Percentiles rank a stretch among this genome's conserved stretches.
phyloP scores from a whole-genome alignment of 2,888 invertebrate species.

The Dasypolia templi region DNA sequence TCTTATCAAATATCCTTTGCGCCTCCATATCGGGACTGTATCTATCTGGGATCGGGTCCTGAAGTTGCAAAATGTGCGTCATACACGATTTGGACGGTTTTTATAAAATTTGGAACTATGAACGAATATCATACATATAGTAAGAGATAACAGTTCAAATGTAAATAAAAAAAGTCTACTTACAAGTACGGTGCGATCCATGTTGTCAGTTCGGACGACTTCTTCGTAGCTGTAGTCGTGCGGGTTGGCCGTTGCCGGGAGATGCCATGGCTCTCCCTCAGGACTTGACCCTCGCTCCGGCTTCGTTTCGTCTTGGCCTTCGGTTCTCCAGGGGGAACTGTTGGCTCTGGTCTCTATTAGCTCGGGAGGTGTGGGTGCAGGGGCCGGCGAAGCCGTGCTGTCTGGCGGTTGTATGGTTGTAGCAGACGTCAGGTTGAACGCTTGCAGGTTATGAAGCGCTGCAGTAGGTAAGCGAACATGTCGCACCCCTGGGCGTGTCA shows the following conservation, averaged over 20 bases:
- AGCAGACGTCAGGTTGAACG: conserved; percentile 81
- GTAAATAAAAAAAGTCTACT: conserved; percentile 70
- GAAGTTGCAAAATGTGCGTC: conserved; percentile 87
- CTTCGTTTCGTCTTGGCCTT: conserved; percentile 80
- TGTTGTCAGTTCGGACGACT: conserved; percentile 82
- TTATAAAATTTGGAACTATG: conserved; percentile 65
- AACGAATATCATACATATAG: conserved; percentile 59
- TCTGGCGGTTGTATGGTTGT: conserved; percentile 81
- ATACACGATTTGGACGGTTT: conserved; percentile 70
- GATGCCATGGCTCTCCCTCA: conserved; percentile 85
- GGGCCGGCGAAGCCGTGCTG: conserved; percentile 79
- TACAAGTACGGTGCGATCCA: conserved; percentile 87
- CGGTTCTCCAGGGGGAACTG: conserved; percentile 81
- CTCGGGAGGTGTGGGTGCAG: conserved; percentile 82
- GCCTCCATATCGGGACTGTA: conserved; percentile 91
- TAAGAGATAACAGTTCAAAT: conserved; percentile 46
- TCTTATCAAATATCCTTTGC: conserved; percentile 90
- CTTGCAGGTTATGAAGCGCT: conserved; percentile 85
- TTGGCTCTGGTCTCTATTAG: conserved; percentile 82
- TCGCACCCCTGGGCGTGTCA: conserved; percentile 90
- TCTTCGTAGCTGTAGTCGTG: conserved; percentile 87
- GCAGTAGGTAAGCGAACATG: conserved; percentile 87
- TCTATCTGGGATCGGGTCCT: conserved; percentile 89
- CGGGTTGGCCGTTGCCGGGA: conserved; percentile 79
- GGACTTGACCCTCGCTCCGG: conserved; percentile 83